Conservation (phyloP, 1,140 invertebrate genomes). For the Calephelis nemesis region DNA sequence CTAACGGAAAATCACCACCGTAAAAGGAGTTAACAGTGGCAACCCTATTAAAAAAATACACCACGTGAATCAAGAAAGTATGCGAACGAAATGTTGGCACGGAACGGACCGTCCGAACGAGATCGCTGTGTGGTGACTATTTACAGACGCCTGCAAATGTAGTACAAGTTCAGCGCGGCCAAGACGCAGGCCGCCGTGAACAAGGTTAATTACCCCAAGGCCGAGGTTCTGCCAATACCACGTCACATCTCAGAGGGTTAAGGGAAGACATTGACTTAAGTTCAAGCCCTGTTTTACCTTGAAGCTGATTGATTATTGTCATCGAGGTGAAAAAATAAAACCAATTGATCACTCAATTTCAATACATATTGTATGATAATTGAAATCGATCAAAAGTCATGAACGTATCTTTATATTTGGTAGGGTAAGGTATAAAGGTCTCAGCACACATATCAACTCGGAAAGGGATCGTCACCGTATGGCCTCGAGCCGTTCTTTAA, state of each 20-base stretch:
- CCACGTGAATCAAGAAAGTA: conserved; percentile 55
- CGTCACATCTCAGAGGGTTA: conserved; percentile 20
- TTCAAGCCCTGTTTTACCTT: not conserved
- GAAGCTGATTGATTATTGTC: not conserved
- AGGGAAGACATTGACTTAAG: not conserved
- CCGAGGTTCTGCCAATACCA: conserved; percentile 31
- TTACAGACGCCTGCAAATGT: conserved; percentile 60
- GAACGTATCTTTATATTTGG: too few relatives aligned
- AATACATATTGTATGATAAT: too few relatives aligned
- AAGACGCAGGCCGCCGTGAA: conserved; percentile 46
- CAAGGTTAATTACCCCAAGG: conserved; percentile 71
- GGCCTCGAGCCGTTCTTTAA: too few relatives aligned
- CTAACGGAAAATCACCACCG: not conserved
- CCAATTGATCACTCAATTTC: too few relatives aligned
- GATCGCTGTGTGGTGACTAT: conserved; percentile 43
- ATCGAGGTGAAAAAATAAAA: too few relatives aligned
- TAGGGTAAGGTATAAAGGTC: too few relatives aligned
- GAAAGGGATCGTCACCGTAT: too few relatives aligned
- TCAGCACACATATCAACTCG: too few relatives aligned
- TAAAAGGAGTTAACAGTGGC: not conserved
- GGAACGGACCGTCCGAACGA: conserved; percentile 35
- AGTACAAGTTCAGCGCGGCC: conserved; percentile 66
- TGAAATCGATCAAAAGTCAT: too few relatives aligned
- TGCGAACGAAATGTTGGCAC: conserved; percentile 61
- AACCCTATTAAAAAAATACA: conserved; percentile 15